Conservation (phyloP, 2,113 vertebrate species). For the Eurystomus gularis region DNA sequence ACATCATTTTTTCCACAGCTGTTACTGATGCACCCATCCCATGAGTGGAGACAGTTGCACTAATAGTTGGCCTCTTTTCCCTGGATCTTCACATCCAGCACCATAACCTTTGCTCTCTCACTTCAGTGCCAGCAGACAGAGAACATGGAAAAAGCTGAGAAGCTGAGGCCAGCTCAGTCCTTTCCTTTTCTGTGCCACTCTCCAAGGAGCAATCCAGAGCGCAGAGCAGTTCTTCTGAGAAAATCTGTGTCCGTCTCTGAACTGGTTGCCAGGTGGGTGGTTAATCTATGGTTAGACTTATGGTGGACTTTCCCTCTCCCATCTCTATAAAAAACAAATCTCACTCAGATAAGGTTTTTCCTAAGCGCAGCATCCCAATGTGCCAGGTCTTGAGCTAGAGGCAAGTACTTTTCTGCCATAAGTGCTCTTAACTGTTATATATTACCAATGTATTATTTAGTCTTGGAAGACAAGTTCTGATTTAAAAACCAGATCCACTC, state of each 20-base stretch:
- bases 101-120: not conserved
- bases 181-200: constrained; percentile 64
- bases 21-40: not conserved
- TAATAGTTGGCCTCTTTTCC: not conserved
- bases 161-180: constrained; percentile 72
- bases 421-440: not conserved
- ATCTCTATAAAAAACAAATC: not conserved
- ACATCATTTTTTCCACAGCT: not conserved
- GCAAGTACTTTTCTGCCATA: not conserved
- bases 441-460: not conserved
- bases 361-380: not conserved
- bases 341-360: not conserved
- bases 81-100: not conserved
- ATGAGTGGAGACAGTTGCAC: not conserved
- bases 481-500: not conserved
- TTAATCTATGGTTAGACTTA: not conserved
- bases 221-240: constrained; percentile 26
- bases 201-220: constrained; percentile 34
- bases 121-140: not conserved
- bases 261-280: constrained; percentile 79
- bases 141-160: constrained; percentile 65
- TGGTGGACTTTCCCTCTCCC: not conserved
- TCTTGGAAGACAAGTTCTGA: not conserved
- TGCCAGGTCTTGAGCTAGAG: not conserved
- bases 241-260: constrained; percentile 82